Evolutionary conservation across 1,140 invertebrate genomes (phyloP).

Genomic region (Pogonognathellus flavescens): DNA sequence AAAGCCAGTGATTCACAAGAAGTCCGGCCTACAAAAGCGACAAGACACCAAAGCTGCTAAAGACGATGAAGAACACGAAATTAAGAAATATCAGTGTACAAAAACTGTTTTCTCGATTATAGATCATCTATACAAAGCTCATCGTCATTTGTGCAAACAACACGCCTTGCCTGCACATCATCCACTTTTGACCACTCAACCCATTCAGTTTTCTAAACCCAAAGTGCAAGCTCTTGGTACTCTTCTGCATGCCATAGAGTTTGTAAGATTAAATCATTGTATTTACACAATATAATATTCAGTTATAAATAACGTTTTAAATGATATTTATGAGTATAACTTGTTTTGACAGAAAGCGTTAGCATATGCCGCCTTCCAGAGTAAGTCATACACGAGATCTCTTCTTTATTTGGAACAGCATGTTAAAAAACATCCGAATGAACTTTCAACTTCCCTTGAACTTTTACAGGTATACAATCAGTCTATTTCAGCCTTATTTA

Average conservation of each 20-base stretch:
- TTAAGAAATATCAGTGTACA: neutral
- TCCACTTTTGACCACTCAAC: neutral
- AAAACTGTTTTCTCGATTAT: neutral
- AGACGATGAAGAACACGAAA: neutral
- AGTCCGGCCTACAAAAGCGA: neutral
- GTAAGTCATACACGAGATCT: slow-evolving; percentile 73
- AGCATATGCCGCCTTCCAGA: slow-evolving; percentile 73
- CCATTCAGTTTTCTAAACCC: neutral
- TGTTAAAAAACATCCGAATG: slow-evolving; percentile 68
- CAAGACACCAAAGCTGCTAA: neutral
- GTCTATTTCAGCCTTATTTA: neutral
- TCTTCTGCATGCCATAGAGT: neutral
- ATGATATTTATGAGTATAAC: neutral
- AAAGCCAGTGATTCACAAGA: neutral
- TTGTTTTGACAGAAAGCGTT: slow-evolving; percentile 71
- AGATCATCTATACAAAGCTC: neutral
- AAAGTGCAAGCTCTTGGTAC: neutral
- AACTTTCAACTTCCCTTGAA: slow-evolving; percentile 70
- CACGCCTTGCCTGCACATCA: neutral
- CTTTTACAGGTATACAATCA: slow-evolving; percentile 40
- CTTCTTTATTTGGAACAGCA: slow-evolving; percentile 74
- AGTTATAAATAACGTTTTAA: no score
- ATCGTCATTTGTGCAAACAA: neutral
- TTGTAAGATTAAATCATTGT: slow-evolving; percentile 62
- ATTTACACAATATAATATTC: no score